phyloP scores from a whole-genome alignment of 2,888 invertebrate species.

The Aethes cnicana region DNA sequence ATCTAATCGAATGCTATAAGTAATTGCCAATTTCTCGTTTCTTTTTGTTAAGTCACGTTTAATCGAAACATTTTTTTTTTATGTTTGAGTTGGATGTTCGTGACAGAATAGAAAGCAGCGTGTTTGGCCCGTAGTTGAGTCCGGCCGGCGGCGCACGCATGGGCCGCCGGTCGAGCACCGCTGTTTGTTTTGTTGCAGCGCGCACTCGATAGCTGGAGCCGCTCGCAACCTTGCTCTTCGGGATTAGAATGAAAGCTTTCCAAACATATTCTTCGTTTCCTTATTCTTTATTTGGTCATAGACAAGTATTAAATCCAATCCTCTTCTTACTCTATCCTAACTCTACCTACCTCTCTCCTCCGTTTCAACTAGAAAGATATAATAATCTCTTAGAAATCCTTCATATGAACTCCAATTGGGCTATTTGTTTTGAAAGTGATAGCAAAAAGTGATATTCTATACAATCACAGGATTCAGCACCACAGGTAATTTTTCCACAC shows the following conservation, averaged over 20 bases:
- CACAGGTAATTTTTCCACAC: slow-evolving; percentile 65
- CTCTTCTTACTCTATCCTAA: slow-evolving; percentile 10
- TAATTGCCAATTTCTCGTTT: no score
- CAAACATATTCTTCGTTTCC: slow-evolving; percentile 39
- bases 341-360: not conserved
- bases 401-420: slow-evolving; percentile 31
- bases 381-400: slow-evolving; percentile 12
- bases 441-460: slow-evolving; percentile 36
- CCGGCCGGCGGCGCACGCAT: slow-evolving; percentile 52
- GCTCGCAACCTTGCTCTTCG: slow-evolving; percentile 60
- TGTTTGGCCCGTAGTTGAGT: no score
- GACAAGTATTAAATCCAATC: slow-evolving; percentile 7
- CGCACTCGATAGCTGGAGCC: slow-evolving; percentile 67
- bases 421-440: slow-evolving; percentile 34
- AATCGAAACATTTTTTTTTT: no score
- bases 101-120: no score
- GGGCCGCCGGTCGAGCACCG: slow-evolving; percentile 71
- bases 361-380: slow-evolving; percentile 24
- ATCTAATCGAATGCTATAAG: no score
- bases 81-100: no score
- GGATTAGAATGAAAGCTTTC: slow-evolving; percentile 60
- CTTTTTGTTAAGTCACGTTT: no score
- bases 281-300: slow-evolving; percentile 13
- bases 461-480: slow-evolving; percentile 59
- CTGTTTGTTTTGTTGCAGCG: slow-evolving; percentile 79